Evolutionary conservation across 2,113 vertebrate species (phyloP), one percentile per base, ranked within the genome.

Genomic region (Plestiodon gilberti): DNA sequence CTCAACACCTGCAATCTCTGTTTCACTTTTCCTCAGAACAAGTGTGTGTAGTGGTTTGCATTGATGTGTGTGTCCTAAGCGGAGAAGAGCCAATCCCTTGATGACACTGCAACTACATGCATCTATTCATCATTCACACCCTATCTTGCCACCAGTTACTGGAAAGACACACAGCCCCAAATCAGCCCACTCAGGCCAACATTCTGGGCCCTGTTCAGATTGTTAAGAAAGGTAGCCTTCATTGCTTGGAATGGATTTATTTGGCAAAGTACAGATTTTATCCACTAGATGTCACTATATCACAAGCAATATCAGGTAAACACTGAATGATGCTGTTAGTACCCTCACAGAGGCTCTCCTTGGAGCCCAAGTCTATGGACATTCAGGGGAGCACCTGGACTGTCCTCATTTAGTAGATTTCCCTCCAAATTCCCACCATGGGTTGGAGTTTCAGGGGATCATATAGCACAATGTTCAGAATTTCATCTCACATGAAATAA

Each of bases 261-360:
- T n/a, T 17, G 33, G 20, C 30, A 67, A 48, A 67, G 18, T 71
- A 6, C 18, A 71, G 18, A 22, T 30, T 61, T 13, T 61, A 73
- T 14, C 70, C 82, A 75, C 69, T 74, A 83, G 81, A 74, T 74
- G 82, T 74, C 82, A 62, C 9, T 62, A n/a, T 75, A 13, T 7
- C 8, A 83, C 57, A 83, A 57, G 55, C 28, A 83, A 40, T 74
- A 65, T 28, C 7, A 65, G 30, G 28, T 38, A 64, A 23, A 6
- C 15, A 35, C 6, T 30, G 11, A n/a, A 35, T 59, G 33, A 33
- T 35, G 7, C n/a, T 35, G 9, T 33, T 57, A 23, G 5, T 43
- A 6, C 28, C 22, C 22, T 43, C 20, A 74, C 20, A 73, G 7
- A 74, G 71, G 71, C 8, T 23, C 23, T 43, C 40, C 17, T 23